Base-by-base conservation (phyloP, 2,888 invertebrate genomes). In the Cheilosia scutellata region DNA sequence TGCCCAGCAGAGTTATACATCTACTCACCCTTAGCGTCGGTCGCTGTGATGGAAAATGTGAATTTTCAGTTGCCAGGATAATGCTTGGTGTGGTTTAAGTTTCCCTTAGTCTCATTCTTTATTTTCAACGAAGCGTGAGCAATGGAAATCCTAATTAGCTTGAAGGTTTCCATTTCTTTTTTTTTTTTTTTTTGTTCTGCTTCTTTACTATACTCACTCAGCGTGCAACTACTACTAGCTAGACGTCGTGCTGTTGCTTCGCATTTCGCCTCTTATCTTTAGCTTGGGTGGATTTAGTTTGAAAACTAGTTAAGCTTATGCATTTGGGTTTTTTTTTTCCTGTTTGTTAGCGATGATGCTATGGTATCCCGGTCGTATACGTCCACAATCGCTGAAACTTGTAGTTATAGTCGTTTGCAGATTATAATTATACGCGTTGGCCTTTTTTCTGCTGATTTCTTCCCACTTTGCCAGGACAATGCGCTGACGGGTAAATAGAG, bases 251-350 rank as follows among this genome's bases (percentile, higher is more conserved):
- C 33, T 72, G 42, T 68, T 66, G 55, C 66, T 58, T 44, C 11
- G 7, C 57, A 16, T 25, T 37, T 29, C 2, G 33, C 44, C 49
- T 42, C 65, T 57, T 68, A 62, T 72, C 66, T 58, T 42, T 62
- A 47, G 55, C 65, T 44, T 27, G 76, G 72, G 70, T 63, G 82
- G 76, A 86, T 86, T 80, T 66, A 82, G 82, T 86, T 86, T 82
- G 72, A 77, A 86, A 86, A 86, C 86, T 86, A 86, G 86, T 86
- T 86, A 86, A 86, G 86, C 86, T 86, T 76, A 80, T 80, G 70
- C 80, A 66, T 42, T 47, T 27, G 5, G 16, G 57, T 68, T 29
- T 74, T 65, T 65, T 58, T 55, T 37, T 29, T 37, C 27, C 25
- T 25, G 9, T 55, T 31, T 27, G n/a, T 11, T 4, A 33, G 6